These are phyloP conservation scores for Macropodus opercularis DNA, from an alignment of 2,797 vertebrate species.

Conservation along the genomic window DNA sequence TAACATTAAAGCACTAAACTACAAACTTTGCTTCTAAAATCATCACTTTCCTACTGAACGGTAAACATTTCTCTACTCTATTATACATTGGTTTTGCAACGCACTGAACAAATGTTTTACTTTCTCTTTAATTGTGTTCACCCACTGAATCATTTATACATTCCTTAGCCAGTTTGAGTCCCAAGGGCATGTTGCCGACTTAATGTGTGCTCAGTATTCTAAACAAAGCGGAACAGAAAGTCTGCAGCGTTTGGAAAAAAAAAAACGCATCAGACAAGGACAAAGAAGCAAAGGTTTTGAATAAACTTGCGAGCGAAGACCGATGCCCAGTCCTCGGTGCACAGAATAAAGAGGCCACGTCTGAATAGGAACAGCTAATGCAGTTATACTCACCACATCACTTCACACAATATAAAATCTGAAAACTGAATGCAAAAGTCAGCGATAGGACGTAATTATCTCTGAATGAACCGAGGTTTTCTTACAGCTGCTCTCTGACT, in stretches of 20 bases:
- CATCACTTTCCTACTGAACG: neutral
- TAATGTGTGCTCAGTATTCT: conserved; percentile 15
- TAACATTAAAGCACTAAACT: neutral
- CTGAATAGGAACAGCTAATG: conserved; percentile 16
- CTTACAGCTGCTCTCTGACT: neutral
- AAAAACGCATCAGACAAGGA: conserved; percentile 5
- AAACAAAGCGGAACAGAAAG: conserved; percentile 8
- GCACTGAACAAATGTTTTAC: neutral
- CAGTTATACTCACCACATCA: neutral
- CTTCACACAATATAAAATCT: neutral
- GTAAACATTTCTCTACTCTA: neutral
- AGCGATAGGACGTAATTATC: neutral
- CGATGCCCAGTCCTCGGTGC: neutral
- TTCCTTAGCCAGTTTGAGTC: conserved; percentile 19
- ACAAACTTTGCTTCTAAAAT: neutral
- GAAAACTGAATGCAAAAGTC: too few species aligned
- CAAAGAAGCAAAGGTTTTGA: conserved; percentile 14
- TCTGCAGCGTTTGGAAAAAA: neutral
- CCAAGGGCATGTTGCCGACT: neutral
- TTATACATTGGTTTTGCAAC: neutral
- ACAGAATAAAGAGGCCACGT: neutral
- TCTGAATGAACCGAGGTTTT: neutral
- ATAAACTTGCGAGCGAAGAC: neutral
- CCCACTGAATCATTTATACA: conserved; percentile 1
- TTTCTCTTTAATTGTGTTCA: neutral